Evolutionary conservation across 2,888 invertebrate genomes (phyloP).

Genomic region (Dyspetes luteomarginatus): DNA sequence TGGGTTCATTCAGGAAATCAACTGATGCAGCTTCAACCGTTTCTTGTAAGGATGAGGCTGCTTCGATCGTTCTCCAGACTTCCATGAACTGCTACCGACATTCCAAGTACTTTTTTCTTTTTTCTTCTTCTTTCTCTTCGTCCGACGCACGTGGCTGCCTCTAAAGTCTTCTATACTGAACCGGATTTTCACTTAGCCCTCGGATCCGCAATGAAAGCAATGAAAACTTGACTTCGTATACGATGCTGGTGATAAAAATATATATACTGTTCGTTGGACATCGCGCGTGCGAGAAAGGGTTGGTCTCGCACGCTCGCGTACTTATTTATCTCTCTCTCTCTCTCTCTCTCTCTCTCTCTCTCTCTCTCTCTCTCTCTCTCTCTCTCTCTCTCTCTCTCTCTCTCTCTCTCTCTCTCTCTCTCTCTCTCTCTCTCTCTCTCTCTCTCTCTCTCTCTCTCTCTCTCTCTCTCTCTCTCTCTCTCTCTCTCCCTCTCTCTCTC

Average conservation of each 20-base stretch:
- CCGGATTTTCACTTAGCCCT: conserved; percentile 61
- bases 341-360: too few relatives aligned
- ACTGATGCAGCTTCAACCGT: conserved; percentile 5
- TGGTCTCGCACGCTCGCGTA: conserved; percentile 48
- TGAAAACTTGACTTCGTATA: conserved; percentile 46
- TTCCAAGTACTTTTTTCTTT: conserved; percentile 28
- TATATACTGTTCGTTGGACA: conserved; percentile 11
- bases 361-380: too few relatives aligned
- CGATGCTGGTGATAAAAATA: conserved; percentile 2
- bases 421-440: too few relatives aligned
- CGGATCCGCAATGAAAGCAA: conserved; percentile 38
- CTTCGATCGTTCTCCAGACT: conserved; percentile 7
- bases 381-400: too few relatives aligned
- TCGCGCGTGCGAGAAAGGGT: conserved; percentile 46
- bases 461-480: too few relatives aligned
- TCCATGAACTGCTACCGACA: conserved; percentile 10
- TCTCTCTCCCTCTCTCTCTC: too few relatives aligned
- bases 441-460: too few relatives aligned
- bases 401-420: too few relatives aligned
- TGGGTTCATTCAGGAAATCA: conserved; percentile 63
- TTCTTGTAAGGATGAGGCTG: not conserved
- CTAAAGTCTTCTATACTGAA: conserved; percentile 48
- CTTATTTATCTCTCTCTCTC: conserved; percentile 31
- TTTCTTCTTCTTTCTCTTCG: conserved; percentile 8
- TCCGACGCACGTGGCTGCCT: conserved; percentile 27